phyloP scores from a whole-genome alignment of 1,140 invertebrate genomes.

The Philaenus spumarius region DNA sequence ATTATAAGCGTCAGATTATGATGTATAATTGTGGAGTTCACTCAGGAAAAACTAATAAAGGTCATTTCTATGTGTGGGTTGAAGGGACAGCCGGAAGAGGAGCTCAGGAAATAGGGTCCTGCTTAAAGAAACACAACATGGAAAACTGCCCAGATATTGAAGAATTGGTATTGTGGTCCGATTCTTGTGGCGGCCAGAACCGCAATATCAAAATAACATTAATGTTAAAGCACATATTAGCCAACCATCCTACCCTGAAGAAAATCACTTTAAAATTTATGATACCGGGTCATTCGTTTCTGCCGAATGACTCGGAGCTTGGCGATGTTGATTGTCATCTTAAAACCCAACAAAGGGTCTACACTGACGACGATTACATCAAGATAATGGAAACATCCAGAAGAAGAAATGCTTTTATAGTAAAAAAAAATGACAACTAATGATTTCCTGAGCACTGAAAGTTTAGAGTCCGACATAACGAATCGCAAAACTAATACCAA shows the following conservation, averaged over 20 bases:
- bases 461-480: too few species aligned
- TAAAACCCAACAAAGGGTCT: conserved; percentile 34
- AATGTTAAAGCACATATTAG: conserved; percentile 32
- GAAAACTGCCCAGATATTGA: conserved; percentile 36
- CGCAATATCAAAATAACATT: conserved; percentile 18
- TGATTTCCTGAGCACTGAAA: conserved; percentile 9
- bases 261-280: conserved; percentile 34
- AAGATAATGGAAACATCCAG: conserved; percentile 31
- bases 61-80: too few species aligned
- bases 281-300: too few species aligned
- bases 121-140: too few species aligned
- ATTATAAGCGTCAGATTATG: conserved; percentile 36
- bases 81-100: too few species aligned
- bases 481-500: too few species aligned
- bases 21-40: too few species aligned
- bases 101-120: conserved; percentile 30
- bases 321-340: conserved; percentile 33
- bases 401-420: conserved; percentile 27
- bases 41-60: conserved; percentile 25
- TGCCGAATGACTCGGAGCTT: too few species aligned
- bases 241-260: conserved; percentile 27
- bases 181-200: too few species aligned
- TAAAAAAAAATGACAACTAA: conserved; percentile 2
- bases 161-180: conserved; percentile 33
- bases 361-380: too few species aligned